Percentiles rank a stretch among this genome's conserved stretches.
Conservation (phyloP, 2,797 vertebrate genomes). For the Parauchenoglanis punctatus region DNA sequence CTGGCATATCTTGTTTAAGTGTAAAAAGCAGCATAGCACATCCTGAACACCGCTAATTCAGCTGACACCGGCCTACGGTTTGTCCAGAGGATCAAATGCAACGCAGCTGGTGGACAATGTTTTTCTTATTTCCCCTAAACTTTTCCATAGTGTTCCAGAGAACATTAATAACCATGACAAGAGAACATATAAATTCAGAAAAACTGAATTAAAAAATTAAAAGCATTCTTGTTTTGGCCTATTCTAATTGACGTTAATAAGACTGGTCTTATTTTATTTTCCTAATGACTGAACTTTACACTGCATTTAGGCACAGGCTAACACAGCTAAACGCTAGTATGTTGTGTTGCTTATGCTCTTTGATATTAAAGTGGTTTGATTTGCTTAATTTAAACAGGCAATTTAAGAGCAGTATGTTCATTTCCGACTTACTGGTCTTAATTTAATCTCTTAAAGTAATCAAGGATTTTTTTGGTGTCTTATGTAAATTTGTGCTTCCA, state of each 20-base stretch:
- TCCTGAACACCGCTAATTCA: background rate
- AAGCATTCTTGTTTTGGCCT: no score
- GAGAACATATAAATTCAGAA: no score
- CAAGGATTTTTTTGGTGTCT: background rate
- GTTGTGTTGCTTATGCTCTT: background rate
- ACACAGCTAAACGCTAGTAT: background rate
- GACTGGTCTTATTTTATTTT: background rate
- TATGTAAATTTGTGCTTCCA: background rate
- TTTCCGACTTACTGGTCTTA: background rate
- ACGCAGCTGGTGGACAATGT: no score
- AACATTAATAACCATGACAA: no score
- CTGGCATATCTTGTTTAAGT: background rate
- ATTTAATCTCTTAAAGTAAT: background rate
- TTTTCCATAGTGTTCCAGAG: no score
- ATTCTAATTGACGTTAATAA: no score
- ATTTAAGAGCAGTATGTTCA: background rate
- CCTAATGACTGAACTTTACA: background rate
- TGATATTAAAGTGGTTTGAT: background rate
- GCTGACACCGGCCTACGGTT: background rate
- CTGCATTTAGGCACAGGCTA: background rate
- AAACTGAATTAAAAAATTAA: no score
- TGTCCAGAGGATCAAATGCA: background rate
- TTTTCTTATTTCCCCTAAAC: no score
- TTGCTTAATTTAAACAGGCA: background rate
- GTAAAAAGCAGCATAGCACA: no score